Evolutionary conservation across 2,888 invertebrate genomes (phyloP).

Genomic region (Griposia aprilina): DNA sequence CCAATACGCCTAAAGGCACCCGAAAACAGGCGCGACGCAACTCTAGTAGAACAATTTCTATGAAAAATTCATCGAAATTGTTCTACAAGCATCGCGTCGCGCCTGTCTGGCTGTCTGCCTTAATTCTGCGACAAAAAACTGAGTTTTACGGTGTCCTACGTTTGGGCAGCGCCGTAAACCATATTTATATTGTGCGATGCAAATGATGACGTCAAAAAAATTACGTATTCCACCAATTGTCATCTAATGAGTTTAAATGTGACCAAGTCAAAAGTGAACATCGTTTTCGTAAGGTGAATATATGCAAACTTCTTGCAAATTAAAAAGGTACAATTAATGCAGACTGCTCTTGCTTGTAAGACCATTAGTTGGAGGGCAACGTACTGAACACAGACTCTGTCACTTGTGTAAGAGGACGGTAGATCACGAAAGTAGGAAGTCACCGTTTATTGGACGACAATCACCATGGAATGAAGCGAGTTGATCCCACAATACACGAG

Average conservation of each 20-base stretch:
- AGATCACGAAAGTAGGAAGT: conserved; percentile 68
- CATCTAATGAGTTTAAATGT: neutral
- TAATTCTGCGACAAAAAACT: too few species aligned
- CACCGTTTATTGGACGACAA: conserved; percentile 61
- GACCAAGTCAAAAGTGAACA: neutral
- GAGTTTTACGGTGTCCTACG: too few species aligned
- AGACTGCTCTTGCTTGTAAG: neutral
- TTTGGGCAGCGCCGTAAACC: too few species aligned
- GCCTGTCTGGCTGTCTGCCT: too few species aligned
- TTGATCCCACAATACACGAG: conserved; percentile 44
- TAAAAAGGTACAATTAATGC: neutral
- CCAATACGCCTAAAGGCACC: too few species aligned
- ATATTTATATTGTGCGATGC: neutral
- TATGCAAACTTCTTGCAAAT: neutral
- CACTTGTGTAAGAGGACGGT: conserved; percentile 56
- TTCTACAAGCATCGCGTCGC: too few species aligned
- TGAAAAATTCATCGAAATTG: too few species aligned
- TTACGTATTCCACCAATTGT: too few species aligned
- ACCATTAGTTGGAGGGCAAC: conserved; percentile 33
- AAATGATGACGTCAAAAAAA: neutral
- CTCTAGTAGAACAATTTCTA: too few species aligned
- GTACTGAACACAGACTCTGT: conserved; percentile 23
- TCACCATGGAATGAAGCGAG: conserved; percentile 41
- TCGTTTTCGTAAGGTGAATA: neutral
- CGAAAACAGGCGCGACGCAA: too few species aligned